These are phyloP conservation scores for Spilosoma lubricipeda DNA, from an alignment of 2,888 invertebrate species.

Conservation along the genomic window DNA sequence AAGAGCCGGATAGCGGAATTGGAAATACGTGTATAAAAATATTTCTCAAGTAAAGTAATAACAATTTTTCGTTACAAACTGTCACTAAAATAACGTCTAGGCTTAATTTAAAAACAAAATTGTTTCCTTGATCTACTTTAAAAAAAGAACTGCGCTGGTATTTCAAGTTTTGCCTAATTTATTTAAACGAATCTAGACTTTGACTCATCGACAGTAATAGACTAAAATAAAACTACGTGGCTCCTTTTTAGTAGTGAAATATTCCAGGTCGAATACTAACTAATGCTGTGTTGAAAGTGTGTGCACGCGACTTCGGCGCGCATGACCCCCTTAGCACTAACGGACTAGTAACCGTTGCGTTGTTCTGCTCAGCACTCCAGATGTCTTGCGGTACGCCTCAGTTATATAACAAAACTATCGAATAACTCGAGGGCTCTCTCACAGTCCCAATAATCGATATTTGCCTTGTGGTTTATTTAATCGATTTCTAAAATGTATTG, in stretches of 20 bases:
- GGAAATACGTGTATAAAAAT: too few relatives aligned
- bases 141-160: not conserved
- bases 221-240: slow-evolving; percentile 26
- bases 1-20: not conserved
- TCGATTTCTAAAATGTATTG: slow-evolving; percentile 16
- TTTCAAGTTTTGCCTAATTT: slow-evolving; percentile 1
- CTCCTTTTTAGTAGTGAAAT: slow-evolving; percentile 47
- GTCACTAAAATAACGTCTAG: not conserved
- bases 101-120: not conserved
- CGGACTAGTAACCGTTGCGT: slow-evolving; percentile 62
- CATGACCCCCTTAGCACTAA: slow-evolving; percentile 78
- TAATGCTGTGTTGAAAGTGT: slow-evolving; percentile 71
- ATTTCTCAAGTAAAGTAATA: not conserved
- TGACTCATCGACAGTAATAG: slow-evolving; percentile 27
- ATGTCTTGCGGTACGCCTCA: slow-evolving; percentile 43
- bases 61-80: not conserved
- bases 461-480: not conserved
- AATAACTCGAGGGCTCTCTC: slow-evolving; percentile 32
- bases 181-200: slow-evolving; percentile 19
- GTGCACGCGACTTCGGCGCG: slow-evolving; percentile 69
- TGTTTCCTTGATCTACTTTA: not conserved
- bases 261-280: slow-evolving; percentile 67
- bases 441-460: slow-evolving; percentile 1
- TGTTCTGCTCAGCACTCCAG: slow-evolving; percentile 37
- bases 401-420: slow-evolving; percentile 47